Base-by-base conservation (phyloP, 2,113 vertebrate genomes). In the Blennius ocellaris region DNA sequence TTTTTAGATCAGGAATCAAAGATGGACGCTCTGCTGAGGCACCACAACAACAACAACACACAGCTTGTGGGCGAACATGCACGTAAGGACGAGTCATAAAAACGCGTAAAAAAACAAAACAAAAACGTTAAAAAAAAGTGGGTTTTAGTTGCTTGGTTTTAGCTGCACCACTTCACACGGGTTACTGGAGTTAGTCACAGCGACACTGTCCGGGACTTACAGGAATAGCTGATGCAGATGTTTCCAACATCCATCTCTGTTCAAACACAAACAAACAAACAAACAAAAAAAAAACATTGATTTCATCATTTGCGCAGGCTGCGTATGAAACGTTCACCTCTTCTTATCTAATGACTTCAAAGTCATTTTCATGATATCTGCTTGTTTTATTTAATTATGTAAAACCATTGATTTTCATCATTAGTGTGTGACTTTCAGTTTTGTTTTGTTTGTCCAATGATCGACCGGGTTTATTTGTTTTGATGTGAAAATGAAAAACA, bases 191-290 rank as follows among this genome's bases (percentile, higher is more conserved):
- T 90, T 87, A 85, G 84, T 87, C 5, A 49, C 53, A 57, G 59
- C 17, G 5, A 48, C 16, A 8, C 6, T 44, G 11, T 43, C 0
- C 48, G 30, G 0, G 16, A 92, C 89, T 92, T 89, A 91, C 89
- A 90, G 15, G 77, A 84, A 41, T 89, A 92, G 84, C 53, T 88
- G 84, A 90, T 70, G 85, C 65, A 83, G 77, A 91, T 70, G 78
- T 88, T 89, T 83, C 68, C 88, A 83, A 69, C 57, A 79, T 91
- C 88, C 81, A 88, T 69, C 21, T 91, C 89, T 92, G 88, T 92
- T 87, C 49, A 60, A 70, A 87, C 40, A 76, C 43, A 76, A 83
- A 47, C 48, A 80, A 86, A 76, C 43, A 76, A 83, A 47, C 48
- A 80, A 86, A 76, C 43, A 76, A 83, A 47, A 44, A 80, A 86